These are phyloP conservation scores for Tineola bisselliella DNA, from an alignment of 2,888 invertebrate genomes.

Conservation along the genomic window DNA sequence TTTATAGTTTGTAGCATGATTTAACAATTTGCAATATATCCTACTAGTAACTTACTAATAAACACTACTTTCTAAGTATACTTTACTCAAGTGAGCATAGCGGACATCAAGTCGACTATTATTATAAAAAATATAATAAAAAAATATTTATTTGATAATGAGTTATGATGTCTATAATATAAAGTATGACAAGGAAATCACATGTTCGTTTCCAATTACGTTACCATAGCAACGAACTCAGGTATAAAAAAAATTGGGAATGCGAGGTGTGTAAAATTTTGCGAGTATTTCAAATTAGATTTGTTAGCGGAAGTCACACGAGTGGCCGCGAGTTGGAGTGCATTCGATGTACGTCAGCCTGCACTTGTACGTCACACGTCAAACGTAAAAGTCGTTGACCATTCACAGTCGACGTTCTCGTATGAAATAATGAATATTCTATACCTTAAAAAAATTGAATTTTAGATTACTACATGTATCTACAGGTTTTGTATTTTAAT, in stretches of 20 bases:
- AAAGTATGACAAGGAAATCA: too few relatives aligned
- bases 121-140: too few relatives aligned
- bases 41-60: too few relatives aligned
- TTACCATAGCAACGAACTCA: neutral
- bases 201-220: neutral
- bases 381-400: constrained; percentile 6
- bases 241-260: neutral
- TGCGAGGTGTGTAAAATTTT: constrained; percentile 3
- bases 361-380: constrained; percentile 2
- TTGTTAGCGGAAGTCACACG: constrained; percentile 16
- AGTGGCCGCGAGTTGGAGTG: neutral
- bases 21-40: too few relatives aligned
- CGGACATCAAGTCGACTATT: too few relatives aligned
- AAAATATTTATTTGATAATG: too few relatives aligned
- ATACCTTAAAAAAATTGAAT: neutral
- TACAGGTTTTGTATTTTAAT: too few relatives aligned
- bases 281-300: constrained; percentile 16
- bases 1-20: too few relatives aligned
- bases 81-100: too few relatives aligned
- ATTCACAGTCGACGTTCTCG: neutral
- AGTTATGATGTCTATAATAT: too few relatives aligned
- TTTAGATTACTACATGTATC: too few relatives aligned
- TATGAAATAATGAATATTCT: constrained; percentile 1
- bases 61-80: too few relatives aligned
- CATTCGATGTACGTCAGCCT: neutral